Evolutionary conservation across 2,797 vertebrate species (phyloP).

Genomic region (Chiloscyllium punctatum): DNA sequence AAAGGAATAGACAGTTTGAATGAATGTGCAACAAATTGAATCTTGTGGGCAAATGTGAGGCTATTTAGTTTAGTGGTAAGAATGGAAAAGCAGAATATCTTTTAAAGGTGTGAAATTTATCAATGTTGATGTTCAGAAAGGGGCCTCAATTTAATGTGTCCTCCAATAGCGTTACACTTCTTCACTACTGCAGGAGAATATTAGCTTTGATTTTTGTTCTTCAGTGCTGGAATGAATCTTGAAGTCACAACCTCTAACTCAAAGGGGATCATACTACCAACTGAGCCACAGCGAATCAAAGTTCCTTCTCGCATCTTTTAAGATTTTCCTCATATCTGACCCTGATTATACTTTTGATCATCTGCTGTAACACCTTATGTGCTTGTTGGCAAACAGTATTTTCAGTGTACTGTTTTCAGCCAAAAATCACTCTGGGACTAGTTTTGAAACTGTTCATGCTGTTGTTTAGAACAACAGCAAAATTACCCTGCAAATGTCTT

Average conservation of each 20-base stretch:
- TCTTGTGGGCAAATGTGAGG: too few relatives aligned
- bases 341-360: not conserved
- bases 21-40: too few relatives aligned
- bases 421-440: not conserved
- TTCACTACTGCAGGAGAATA: too few relatives aligned
- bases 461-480: not conserved
- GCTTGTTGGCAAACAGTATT: not conserved
- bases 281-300: not conserved
- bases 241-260: too few relatives aligned
- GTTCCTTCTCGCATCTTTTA: not conserved
- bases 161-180: too few relatives aligned
- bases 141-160: too few relatives aligned
- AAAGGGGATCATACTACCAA: too few relatives aligned
- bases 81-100: not conserved
- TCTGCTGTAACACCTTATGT: not conserved
- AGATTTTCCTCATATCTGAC: not conserved
- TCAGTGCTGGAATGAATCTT: too few relatives aligned
- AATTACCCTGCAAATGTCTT: too few relatives aligned
- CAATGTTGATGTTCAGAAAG: not conserved
- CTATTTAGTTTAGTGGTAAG: not conserved
- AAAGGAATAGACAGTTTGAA: too few relatives aligned
- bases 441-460: not conserved
- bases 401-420: not conserved
- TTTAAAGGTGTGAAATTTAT: not conserved
- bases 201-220: too few relatives aligned